These are phyloP conservation scores for Erebia aethiops DNA, from an alignment of 2,888 invertebrate species.

Conservation along the genomic window DNA sequence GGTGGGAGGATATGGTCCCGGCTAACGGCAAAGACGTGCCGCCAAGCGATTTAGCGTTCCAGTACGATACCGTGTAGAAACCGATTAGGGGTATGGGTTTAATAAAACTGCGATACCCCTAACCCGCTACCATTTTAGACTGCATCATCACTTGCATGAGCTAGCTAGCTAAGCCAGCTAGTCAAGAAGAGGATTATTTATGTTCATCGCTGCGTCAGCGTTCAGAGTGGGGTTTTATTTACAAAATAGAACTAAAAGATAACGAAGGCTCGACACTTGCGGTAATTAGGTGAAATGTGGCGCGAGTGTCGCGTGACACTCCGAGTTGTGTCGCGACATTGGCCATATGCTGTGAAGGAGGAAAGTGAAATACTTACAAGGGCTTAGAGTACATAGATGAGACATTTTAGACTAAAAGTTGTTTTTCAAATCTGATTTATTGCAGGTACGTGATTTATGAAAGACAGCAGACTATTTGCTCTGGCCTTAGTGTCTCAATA, in stretches of 20 bases:
- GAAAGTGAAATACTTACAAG: conserved; percentile 44
- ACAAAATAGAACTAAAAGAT: conserved; percentile 30
- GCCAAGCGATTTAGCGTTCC: too few relatives aligned
- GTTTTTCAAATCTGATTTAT: conserved; percentile 17
- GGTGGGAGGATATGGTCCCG: too few relatives aligned
- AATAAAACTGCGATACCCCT: too few relatives aligned
- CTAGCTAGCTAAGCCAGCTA: background rate
- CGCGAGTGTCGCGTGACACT: conserved; percentile 46
- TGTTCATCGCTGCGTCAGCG: background rate
- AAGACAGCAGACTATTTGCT: too few relatives aligned
- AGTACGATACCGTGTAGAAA: too few relatives aligned
- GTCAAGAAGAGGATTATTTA: background rate
- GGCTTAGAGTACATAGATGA: conserved; percentile 28
- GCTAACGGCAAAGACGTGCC: too few relatives aligned
- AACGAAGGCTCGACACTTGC: conserved; percentile 39
- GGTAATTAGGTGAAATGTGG: conserved; percentile 65
- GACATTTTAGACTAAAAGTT: background rate
- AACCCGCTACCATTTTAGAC: too few relatives aligned
- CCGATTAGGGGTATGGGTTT: too few relatives aligned
- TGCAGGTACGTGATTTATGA: too few relatives aligned
- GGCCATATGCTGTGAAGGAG: conserved; percentile 58
- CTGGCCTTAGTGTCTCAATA: too few relatives aligned
- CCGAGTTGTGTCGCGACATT: conserved; percentile 56
- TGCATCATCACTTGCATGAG: too few relatives aligned
- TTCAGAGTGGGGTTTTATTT: conserved; percentile 11